Conservation (phyloP, 2,113 vertebrate species). For the Cololabis saira region DNA sequence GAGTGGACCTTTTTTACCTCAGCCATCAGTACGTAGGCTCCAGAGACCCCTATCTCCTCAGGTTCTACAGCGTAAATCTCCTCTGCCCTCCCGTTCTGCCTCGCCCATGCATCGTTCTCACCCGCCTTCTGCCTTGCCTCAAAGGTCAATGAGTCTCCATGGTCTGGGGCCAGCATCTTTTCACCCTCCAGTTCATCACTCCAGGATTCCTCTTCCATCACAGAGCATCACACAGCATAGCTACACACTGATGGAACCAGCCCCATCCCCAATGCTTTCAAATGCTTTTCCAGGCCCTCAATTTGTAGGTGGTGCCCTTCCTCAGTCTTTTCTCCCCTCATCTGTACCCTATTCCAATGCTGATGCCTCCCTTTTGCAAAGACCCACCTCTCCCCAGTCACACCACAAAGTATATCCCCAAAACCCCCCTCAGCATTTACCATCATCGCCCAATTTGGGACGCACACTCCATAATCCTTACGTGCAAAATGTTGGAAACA, state of each 20-base stretch:
- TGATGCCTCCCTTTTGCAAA: slow-evolving; percentile 42
- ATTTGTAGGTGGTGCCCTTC: slow-evolving; percentile 47
- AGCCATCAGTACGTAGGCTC: slow-evolving; percentile 70
- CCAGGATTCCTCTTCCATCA: slow-evolving; percentile 42
- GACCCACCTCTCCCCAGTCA: slow-evolving; percentile 37
- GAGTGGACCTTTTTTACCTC: slow-evolving; percentile 66
- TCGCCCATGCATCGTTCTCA: slow-evolving; percentile 64
- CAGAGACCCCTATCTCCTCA: slow-evolving; percentile 66
- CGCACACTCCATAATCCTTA: slow-evolving; percentile 64
- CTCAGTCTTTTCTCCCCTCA: slow-evolving; percentile 37
- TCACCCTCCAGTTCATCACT: slow-evolving; percentile 35
- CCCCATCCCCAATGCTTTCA: slow-evolving; percentile 65
- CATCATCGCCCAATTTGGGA: slow-evolving; percentile 55
- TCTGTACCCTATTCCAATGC: slow-evolving; percentile 43
- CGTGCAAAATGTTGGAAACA: slow-evolving; percentile 63
- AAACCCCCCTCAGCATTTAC: slow-evolving; percentile 38
- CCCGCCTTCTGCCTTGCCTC: slow-evolving; percentile 55
- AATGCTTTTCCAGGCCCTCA: slow-evolving; percentile 73
- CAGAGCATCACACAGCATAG: slow-evolving; percentile 65
- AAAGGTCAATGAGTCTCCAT: slow-evolving; percentile 64
- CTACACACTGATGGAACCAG: slow-evolving; percentile 66
- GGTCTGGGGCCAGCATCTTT: slow-evolving; percentile 36
- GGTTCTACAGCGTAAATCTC: slow-evolving; percentile 28
- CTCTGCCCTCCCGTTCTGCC: slow-evolving; percentile 52
- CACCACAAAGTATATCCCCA: slow-evolving; percentile 34